Evolutionary conservation across 2,113 vertebrate species (phyloP).

Genomic region (Clarias batrachus): DNA sequence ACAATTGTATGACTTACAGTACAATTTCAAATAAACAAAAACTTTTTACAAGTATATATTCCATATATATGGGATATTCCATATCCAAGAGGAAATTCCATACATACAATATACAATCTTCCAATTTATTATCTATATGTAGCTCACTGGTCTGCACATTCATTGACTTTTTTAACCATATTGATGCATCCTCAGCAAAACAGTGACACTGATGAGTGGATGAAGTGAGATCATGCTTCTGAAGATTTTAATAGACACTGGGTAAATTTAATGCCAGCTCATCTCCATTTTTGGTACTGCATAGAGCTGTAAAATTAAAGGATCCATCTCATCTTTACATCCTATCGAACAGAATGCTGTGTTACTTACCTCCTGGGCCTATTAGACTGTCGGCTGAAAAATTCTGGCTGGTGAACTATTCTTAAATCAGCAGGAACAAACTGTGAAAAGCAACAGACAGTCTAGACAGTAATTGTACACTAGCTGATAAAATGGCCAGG

Average conservation of each 20-base stretch:
- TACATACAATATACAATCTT: not conserved
- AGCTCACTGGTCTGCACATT: not conserved
- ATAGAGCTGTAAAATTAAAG: not conserved
- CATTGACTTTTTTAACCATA: not conserved
- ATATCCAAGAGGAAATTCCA: too few relatives aligned
- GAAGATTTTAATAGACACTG: not conserved
- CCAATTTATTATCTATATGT: not conserved
- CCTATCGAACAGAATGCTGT: not conserved
- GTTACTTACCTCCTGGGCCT: not conserved
- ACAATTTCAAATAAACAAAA: too few relatives aligned
- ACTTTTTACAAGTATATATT: too few relatives aligned
- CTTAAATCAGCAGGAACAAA: slow-evolving; percentile 18
- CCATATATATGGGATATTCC: too few relatives aligned
- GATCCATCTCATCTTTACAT: not conserved
- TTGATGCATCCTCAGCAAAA: not conserved
- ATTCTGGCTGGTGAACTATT: not conserved
- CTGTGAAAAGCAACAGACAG: slow-evolving; percentile 11
- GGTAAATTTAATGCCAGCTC: not conserved
- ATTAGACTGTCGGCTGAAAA: not conserved
- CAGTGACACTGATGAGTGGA: not conserved
- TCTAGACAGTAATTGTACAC: not conserved
- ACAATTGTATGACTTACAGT: too few relatives aligned
- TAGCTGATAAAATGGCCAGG: not conserved
- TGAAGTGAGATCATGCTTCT: not conserved
- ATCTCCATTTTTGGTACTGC: not conserved